These are phyloP conservation scores for Drosophila nigrodunni DNA, from an alignment of 1,140 invertebrate genomes.

Conservation along the genomic window DNA sequence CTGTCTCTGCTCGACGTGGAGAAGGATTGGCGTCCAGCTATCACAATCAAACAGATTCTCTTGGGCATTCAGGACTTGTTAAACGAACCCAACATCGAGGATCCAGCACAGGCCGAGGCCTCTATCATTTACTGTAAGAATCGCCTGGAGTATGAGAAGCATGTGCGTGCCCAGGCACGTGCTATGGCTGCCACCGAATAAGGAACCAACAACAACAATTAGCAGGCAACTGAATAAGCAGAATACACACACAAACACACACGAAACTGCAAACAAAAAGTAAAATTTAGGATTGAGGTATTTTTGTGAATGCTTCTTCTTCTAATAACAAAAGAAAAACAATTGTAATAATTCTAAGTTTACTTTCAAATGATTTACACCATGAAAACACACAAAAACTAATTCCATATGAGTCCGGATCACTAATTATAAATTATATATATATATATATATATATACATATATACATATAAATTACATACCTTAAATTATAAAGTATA, in stretches of 20 bases:
- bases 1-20: constrained; percentile 99
- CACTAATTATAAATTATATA: constrained; percentile 50
- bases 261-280: constrained; percentile 14
- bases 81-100: constrained; percentile 99
- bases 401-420: constrained; percentile 29
- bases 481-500: constrained; percentile 38
- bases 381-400: constrained; percentile 13
- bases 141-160: constrained; percentile 97
- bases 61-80: constrained; percentile 99
- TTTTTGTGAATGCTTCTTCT: constrained; percentile 62
- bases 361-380: constrained; percentile 35
- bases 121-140: constrained; percentile 99
- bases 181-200: constrained; percentile 94
- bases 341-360: constrained; percentile 58
- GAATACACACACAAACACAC: constrained; percentile 33
- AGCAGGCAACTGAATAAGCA: constrained; percentile 13
- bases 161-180: constrained; percentile 97
- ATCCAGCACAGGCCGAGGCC: constrained; percentile 99
- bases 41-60: constrained; percentile 99
- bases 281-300: constrained; percentile 49
- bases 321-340: constrained; percentile 50
- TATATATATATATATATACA: neutral
- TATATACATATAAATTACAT: constrained; percentile 35
- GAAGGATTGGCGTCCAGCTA: constrained; percentile 99
- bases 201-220: constrained; percentile 53